Evolutionary conservation across 1,140 invertebrate species (phyloP), one percentile per base, ranked within the genome.

Genomic region (Saccostrea echinata): DNA sequence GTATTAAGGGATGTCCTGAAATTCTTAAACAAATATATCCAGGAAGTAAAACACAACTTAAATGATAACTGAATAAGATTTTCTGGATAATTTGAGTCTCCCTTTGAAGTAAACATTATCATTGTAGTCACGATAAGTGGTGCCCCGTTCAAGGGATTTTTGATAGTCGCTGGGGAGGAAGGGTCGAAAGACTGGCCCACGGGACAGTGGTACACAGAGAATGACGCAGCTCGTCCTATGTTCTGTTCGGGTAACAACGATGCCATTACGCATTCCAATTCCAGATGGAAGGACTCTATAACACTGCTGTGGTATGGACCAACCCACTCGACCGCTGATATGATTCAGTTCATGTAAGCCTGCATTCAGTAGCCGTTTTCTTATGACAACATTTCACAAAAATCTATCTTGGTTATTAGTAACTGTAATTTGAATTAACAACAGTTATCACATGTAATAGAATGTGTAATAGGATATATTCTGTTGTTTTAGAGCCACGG

Each of bases 81-180:
- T 43, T 43, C 6, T n/a, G n/a, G n/a, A 43, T 1, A 6, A 43
- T 43, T 43, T 43, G 6, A 43, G 43, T 43, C 43, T 43, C 43
- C 43, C 1, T 43, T 43, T 43, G 43, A 43, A 9, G 1, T 43
- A 43, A 43, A 43, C 21, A 4, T 57, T 57, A 21, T 57, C 30
- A 16, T 84, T 85, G n/a, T 85, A 89, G 85, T 89, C 12, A 89
- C 85, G 12, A 87, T 87, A 24, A 61, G 82, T 27, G 88, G 85
- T 12, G 85, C 85, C 0, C 88, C 88, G 13, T 89, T 89, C 57
- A 89, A 89, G 35, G 88, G 88, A 83, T 89, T 89, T 87, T 83
- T 89, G 21, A 30, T 89, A 76, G 84, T 87, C 71, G 88, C 88
- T 0, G 86, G 83, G 6, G 88, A 89, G 27, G 88, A 89, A 33